A percentile compares a stretch with the other conserved stretches of the same genome.
phyloP scores from a whole-genome alignment of 2,888 invertebrate genomes.

The Limulus polyphemus region DNA sequence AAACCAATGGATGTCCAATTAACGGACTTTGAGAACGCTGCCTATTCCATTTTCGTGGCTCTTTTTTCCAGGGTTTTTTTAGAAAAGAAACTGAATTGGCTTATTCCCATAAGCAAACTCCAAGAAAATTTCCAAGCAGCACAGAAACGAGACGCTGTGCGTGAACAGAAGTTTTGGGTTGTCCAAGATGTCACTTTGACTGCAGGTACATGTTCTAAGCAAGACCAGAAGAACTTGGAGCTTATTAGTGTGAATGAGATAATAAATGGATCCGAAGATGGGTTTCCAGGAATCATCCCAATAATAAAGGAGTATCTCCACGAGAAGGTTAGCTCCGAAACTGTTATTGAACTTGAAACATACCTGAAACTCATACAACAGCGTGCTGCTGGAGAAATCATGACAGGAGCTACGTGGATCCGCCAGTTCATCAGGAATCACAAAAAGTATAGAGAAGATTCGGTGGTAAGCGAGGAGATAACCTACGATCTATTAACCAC shows the following conservation, averaged over 20 bases:
- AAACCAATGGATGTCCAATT: conserved; percentile 96
- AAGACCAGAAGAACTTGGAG: conserved; percentile 43
- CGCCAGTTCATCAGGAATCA: conserved; percentile 76
- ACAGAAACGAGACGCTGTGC: conserved; percentile 77
- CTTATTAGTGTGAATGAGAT: conserved; percentile 86
- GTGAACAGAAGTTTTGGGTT: conserved; percentile 82
- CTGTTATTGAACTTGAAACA: conserved; percentile 90
- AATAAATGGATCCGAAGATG: conserved; percentile 81
- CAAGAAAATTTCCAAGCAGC: conserved; percentile 96
- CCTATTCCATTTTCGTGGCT: conserved; percentile 96
- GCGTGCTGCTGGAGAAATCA: conserved; percentile 51
- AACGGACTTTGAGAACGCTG: conserved; percentile 99
- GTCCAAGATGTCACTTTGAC: conserved; percentile 53
- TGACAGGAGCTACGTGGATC: conserved; percentile 91
- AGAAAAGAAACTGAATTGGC: conserved; percentile 85
- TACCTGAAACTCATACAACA: conserved; percentile 77
- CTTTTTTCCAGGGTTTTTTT: conserved; percentile 90
- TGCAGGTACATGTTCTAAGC: conserved; percentile 27
- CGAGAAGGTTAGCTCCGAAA: conserved; percentile 93
- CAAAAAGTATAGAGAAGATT: conserved; percentile 80
- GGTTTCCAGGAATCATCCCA: conserved; percentile 88
- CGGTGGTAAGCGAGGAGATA: conserved; percentile 68
- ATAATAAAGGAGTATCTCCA: conserved; percentile 86
- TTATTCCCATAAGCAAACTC: conserved; percentile 63
- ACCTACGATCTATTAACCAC: conserved; percentile 67